phyloP scores from a whole-genome alignment of 2,113 vertebrate genomes.

The Fregetta grallaria region DNA sequence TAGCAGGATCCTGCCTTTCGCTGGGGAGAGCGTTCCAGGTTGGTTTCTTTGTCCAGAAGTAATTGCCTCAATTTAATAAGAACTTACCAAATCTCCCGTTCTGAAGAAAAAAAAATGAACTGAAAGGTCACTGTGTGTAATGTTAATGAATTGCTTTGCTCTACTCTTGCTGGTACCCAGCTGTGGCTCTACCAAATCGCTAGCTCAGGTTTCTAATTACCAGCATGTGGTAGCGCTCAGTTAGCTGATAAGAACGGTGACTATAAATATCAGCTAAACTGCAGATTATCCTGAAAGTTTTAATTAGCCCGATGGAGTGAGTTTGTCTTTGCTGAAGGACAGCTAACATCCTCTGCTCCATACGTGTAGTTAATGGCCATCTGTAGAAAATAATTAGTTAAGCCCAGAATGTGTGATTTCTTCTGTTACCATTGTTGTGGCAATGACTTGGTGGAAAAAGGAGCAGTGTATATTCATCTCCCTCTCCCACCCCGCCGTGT shows the following conservation, averaged over 20 bases:
- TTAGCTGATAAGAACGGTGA: slow-evolving; percentile 4
- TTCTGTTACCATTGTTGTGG: background rate
- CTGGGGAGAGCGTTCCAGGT: background rate
- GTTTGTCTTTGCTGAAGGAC: slow-evolving; percentile 41
- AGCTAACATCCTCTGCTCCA: background rate
- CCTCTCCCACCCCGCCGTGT: background rate
- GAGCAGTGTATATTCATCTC: background rate
- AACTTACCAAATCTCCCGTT: background rate
- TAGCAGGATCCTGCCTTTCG: background rate
- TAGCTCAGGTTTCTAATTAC: background rate
- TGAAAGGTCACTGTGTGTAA: background rate
- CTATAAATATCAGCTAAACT: slow-evolving; percentile 50
- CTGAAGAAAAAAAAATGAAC: background rate
- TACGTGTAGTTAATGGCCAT: background rate
- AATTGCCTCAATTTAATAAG: background rate
- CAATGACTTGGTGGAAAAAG: slow-evolving; percentile 15
- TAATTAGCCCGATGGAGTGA: slow-evolving; percentile 35
- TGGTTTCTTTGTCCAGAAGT: background rate
- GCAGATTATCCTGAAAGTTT: slow-evolving; percentile 48
- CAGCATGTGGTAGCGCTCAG: background rate
- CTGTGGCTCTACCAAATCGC: background rate
- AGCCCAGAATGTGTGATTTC: slow-evolving; percentile 11
- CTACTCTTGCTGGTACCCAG: background rate
- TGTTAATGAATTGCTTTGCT: background rate
- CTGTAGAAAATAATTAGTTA: background rate